Evolutionary conservation across 1,140 invertebrate genomes (phyloP).

Genomic region (Euborellia annulipes): DNA sequence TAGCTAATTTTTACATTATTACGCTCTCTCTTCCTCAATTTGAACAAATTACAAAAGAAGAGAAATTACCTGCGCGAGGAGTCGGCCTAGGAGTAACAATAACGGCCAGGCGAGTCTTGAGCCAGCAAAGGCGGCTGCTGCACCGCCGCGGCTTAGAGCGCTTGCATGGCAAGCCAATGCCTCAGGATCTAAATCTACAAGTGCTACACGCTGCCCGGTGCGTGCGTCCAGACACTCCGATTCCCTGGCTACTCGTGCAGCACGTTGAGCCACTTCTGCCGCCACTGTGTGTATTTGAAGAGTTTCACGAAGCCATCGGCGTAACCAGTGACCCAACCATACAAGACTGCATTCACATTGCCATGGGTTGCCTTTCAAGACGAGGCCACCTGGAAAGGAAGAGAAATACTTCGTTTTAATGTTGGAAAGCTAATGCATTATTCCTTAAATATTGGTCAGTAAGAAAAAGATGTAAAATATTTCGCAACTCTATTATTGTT

Average conservation of each 20-base stretch:
- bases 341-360: conserved; percentile 74
- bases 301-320: conserved; percentile 65
- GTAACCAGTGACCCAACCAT: conserved; percentile 75
- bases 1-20: too few species aligned
- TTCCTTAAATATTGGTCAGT: too few species aligned
- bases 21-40: too few species aligned
- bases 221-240: conserved; percentile 47
- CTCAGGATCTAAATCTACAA: conserved; percentile 54
- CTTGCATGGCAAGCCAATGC: conserved; percentile 58
- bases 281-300: conserved; percentile 50
- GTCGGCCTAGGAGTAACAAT: too few species aligned
- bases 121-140: too few species aligned
- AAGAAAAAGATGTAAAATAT: too few species aligned
- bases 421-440: too few species aligned
- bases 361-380: conserved; percentile 66
- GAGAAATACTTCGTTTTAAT: too few species aligned
- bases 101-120: too few species aligned
- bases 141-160: conserved; percentile 39
- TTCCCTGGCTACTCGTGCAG: conserved; percentile 22
- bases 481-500: too few species aligned
- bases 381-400: conserved; percentile 51
- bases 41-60: too few species aligned
- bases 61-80: too few species aligned
- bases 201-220: conserved; percentile 39
- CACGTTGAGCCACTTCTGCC: conserved; percentile 30